phyloP scores from a whole-genome alignment of 2,888 invertebrate genomes.

The Ichneumon xanthorius region DNA sequence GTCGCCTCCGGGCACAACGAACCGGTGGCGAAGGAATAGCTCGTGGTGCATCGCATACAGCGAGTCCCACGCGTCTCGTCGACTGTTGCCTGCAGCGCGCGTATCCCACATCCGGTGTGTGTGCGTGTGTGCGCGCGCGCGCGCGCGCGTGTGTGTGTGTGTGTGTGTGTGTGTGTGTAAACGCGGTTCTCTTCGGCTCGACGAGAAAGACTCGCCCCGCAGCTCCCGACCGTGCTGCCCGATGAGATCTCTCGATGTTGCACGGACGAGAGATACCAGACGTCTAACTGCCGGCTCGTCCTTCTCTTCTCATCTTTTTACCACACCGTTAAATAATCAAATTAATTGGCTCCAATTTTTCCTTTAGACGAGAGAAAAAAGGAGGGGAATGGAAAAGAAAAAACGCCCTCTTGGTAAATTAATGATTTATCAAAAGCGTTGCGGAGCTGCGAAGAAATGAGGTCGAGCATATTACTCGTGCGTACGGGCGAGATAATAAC shows the following conservation, averaged over 20 bases:
- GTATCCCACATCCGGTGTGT: constrained; percentile 80
- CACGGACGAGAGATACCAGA: not conserved
- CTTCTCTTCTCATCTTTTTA: not conserved
- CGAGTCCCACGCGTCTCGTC: constrained; percentile 68
- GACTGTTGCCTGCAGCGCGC: constrained; percentile 45
- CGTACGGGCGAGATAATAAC: constrained; percentile 4
- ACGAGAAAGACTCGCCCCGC: constrained; percentile 14
- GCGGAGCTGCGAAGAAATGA: not conserved
- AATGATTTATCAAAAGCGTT: too few relatives aligned
- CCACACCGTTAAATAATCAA: not conserved
- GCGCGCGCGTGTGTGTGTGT: constrained; percentile 1
- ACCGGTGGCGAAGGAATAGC: constrained; percentile 48
- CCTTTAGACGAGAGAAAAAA: too few relatives aligned
- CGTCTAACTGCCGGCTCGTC: not conserved
- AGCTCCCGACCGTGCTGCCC: not conserved
- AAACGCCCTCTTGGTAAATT: too few relatives aligned
- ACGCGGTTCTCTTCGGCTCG: not conserved
- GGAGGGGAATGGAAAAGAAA: too few relatives aligned
- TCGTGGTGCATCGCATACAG: constrained; percentile 58
- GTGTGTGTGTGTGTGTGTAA: not conserved
- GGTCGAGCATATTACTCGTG: constrained; percentile 3
- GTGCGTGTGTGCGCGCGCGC: constrained; percentile 55
- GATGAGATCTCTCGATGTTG: not conserved
- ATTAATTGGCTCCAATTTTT: too few relatives aligned
- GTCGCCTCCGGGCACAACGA: constrained; percentile 63